Base-by-base conservation (phyloP, 2,888 invertebrate species). In the Lagria hirta region DNA sequence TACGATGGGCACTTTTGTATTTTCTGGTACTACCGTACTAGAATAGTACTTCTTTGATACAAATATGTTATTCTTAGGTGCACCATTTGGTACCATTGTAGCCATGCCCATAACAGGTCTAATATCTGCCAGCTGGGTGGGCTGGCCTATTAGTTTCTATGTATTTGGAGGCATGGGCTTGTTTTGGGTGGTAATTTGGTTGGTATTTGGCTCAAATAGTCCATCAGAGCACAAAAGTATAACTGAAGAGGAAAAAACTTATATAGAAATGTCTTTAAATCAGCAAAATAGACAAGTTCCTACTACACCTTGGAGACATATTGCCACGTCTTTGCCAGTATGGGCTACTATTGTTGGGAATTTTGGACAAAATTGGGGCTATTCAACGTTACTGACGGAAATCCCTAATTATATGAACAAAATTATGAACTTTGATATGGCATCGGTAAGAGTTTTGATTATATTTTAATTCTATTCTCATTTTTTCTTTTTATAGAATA, bases 311-410 rank as follows among this genome's bases (percentile, higher is more conserved):
- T 89, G 88, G 88, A 69, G 70, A 34, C 73, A 79, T 3, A 86
- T 91, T 48, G 71, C 83, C 29, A 84, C 81, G 0, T 88, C 87
- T 0, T 61, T 82, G 12, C 87, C 90, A 0, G 84, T 91, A 65
- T 82, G 84, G 80, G 82, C 88, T 0, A 73, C 90, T 2, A 66
- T 86, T 2, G 62, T 85, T 1, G 44, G 32, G 8, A 48, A 89
- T 62, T 80, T 82, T 49, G 81, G 84, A 0, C 86, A 89, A 56
- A 81, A 79, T 58, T 84, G 88, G 79, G 89, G 88, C 15, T 88
- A 86, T 71, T 88, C 87, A 83, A 88, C 87, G 15, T 72, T 90
- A 10, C 73, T 89, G 0, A 88, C 88, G 0, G 84, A 89, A 66
- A 83, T 88, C 61, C 90, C 90, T 0, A 79, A 83, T 0, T 90